Evolutionary conservation across 2,113 vertebrate species (phyloP), one percentile per base, ranked within the genome.

Genomic region (Microtus ochrogaster): DNA sequence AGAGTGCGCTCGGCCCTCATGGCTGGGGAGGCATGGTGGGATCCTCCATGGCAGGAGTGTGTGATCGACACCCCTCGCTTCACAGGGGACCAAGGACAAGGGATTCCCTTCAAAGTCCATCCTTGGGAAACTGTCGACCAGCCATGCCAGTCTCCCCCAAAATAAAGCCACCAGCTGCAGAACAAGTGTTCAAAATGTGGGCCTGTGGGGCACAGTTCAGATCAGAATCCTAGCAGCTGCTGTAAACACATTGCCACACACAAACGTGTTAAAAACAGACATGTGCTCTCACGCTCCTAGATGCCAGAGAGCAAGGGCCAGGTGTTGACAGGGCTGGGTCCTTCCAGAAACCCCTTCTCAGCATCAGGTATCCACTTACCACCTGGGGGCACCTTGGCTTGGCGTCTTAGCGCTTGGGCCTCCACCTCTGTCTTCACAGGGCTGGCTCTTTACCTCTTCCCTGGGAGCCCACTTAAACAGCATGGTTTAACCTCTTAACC

Each of bases 321-420:
- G 74, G 52, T 6, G 17, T 10, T 3, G 3, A 24, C 30, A n/a
- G 30, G 7, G 19, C 8, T 12, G 41, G 14, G n/a, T 81, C 74
- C 49, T 70, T 58, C 73, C 2, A 0, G 74, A 28, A 21, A 1
- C 41, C 33, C 21, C 26, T 22, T 26, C 65, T 33, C 9, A 2
- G 26, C 24, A 39, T 73, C 72, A 9, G 13, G 30, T 5, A 0
- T 5, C 17, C 10, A 10, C 55, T 61, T 5, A 26, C 2, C 2
- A 28, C 7, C 47, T 36, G 0, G 22, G 7, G 1, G 0, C 2
- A 16, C 66, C 36, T 17, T 22, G 52, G 36, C 16, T 3, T 17
- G 39, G 7, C 26, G 74, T 24, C 9, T 0, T n/a, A 0, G 76
- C 10, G 2, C 4, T 41, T 24, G 10, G 3, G 0, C 10, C 33